Evolutionary conservation across 2,888 invertebrate genomes (phyloP), one percentile per base, ranked within the genome.

Genomic region (Trichogramma evanescens): DNA sequence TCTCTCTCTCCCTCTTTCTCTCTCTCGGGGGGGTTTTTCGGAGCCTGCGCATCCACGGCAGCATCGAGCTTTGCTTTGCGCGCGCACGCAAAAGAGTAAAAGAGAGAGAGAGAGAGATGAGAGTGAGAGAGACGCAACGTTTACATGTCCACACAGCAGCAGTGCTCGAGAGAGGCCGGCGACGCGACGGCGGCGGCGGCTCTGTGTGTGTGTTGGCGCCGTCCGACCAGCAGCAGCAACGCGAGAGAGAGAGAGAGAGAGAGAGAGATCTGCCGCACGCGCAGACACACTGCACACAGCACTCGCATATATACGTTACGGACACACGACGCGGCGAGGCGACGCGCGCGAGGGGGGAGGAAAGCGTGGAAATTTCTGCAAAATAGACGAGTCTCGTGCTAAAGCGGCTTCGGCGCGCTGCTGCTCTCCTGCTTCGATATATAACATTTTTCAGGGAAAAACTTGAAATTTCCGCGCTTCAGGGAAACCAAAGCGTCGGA

Each of bases 361-460:
- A 63, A 56, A 53, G 54, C 60, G 64, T 64, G 62, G 60, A 68
- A 68, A 68, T 68, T 67, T 68, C 64, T 62, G 68, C 66, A 71
- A 73, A 73, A 72, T 73, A 73, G 72, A 70, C 71, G 69, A 69
- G 69, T 66, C 65, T 53, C 65, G 66, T 66, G 68, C 64, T 66
- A 70, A 26, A 66, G 66, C 67, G 69, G 69, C 72, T 71, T 70
- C 71, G 66, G 67, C 60, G 58, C 62, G 65, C 63, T 80, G 72
- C 76, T 81, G 79, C 69, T 74, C 69, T 78, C 81, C 81, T 81
- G 80, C 66, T 80, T 79, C 79, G 77, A 81, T 81, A 81, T 81
- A 81, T 82, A 81, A 81, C 80, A 81, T 80, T 80, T 81, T 81
- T 81, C 81, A 81, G 80, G 81, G 81, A 81, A 81, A 81, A 81